Evolutionary conservation across 2,113 vertebrate genomes (phyloP).

Genomic region (Chionomys nivalis): DNA sequence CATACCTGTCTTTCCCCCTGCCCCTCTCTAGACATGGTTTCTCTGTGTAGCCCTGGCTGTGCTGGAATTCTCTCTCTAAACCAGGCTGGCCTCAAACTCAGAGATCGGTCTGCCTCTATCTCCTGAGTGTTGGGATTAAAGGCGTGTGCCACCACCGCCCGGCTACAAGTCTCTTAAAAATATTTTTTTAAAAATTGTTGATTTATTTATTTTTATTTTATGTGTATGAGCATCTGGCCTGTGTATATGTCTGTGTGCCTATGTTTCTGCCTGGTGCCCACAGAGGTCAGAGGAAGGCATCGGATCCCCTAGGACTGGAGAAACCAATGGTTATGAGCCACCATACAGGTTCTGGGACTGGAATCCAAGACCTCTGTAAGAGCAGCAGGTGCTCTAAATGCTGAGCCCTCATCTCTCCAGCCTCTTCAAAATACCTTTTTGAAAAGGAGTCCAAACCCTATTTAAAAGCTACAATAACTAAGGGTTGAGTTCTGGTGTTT

Average conservation of each 20-base stretch:
- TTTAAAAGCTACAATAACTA: constrained; percentile 43
- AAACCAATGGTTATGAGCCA: background rate
- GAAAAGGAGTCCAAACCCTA: background rate
- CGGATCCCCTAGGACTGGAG: no score
- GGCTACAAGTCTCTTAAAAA: background rate
- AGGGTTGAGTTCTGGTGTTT: background rate
- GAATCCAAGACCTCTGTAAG: background rate
- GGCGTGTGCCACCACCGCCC: background rate
- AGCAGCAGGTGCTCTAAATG: background rate
- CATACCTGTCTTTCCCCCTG: background rate
- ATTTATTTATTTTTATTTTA: background rate
- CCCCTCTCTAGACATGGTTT: background rate
- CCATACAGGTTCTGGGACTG: no score
- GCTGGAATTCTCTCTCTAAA: background rate
- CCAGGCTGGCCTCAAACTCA: no score
- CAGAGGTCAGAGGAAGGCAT: background rate
- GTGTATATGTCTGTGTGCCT: background rate
- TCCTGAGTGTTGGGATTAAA: background rate
- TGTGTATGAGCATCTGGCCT: background rate
- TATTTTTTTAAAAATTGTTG: background rate
- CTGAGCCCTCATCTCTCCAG: background rate
- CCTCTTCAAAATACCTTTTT: background rate
- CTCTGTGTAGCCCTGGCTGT: background rate
- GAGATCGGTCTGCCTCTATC: background rate
- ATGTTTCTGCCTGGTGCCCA: background rate